A percentile compares a stretch with the other conserved stretches of the same genome.
phyloP scores from a whole-genome alignment of 2,113 vertebrate genomes.

The Tonatia bakeri region DNA sequence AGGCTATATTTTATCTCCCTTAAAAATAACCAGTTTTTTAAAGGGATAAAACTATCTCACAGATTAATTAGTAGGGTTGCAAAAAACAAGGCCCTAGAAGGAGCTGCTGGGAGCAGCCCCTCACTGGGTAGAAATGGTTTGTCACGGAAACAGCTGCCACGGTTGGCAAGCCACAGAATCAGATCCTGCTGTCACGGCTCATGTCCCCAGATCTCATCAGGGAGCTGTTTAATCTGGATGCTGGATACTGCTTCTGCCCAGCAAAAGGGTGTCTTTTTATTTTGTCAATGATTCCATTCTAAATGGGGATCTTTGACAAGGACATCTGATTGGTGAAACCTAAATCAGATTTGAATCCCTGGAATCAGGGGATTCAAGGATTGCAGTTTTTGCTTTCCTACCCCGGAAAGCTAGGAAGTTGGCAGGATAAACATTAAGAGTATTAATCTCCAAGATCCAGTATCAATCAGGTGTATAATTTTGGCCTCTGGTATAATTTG shows the following conservation, averaged over 20 bases:
- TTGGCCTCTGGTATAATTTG: background rate
- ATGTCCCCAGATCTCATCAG: background rate
- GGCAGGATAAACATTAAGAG: background rate
- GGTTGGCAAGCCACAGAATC: background rate
- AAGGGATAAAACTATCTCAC: background rate
- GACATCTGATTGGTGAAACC: background rate
- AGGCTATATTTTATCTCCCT: background rate
- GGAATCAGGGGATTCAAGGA: background rate
- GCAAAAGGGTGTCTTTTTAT: background rate
- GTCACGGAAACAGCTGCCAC: too few relatives aligned
- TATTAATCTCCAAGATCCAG: background rate
- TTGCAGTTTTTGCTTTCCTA: background rate
- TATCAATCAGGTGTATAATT: background rate
- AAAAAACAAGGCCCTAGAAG: background rate
- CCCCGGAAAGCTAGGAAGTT: background rate
- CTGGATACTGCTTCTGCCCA: background rate
- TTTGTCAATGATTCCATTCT: background rate
- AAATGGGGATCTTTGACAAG: background rate
- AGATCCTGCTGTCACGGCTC: rapidly evolving
- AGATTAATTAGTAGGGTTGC: background rate
- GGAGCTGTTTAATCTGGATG: background rate
- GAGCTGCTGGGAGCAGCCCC: background rate
- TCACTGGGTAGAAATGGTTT: background rate
- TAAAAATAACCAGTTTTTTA: background rate
- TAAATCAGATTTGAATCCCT: background rate